These are phyloP conservation scores for Drosophila nr. fundita DNA, from an alignment of 2,888 invertebrate genomes.

Conservation along the genomic window DNA sequence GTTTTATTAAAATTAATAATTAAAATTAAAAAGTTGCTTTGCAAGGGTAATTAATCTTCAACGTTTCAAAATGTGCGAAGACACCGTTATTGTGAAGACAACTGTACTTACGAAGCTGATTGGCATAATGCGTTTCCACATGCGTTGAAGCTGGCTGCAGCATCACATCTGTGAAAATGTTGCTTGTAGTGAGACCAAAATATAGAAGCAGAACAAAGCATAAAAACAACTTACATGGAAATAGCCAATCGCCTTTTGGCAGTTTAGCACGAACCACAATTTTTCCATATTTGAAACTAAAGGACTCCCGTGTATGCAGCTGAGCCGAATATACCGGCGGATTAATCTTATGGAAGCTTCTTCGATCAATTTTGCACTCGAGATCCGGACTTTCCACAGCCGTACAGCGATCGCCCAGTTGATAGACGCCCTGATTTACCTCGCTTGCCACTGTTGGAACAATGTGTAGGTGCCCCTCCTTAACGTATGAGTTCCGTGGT, in stretches of 20 bases:
- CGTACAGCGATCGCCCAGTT: constrained; percentile 86
- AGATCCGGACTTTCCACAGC: constrained; percentile 85
- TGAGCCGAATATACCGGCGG: constrained; percentile 90
- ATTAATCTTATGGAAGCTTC: constrained; percentile 86
- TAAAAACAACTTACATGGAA: constrained; percentile 87
- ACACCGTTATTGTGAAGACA: too few relatives aligned
- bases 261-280: constrained; percentile 90
- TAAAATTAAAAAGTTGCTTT: neutral
- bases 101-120: constrained; percentile 86
- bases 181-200: neutral
- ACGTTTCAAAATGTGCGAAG: neutral
- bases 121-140: constrained; percentile 86
- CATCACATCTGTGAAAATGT: constrained; percentile 86
- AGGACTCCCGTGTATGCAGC: constrained; percentile 87
- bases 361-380: constrained; percentile 75
- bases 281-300: constrained; percentile 90
- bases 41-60: neutral
- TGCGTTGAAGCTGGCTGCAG: constrained; percentile 88
- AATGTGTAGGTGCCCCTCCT: constrained; percentile 82
- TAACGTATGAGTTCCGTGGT: constrained; percentile 79
- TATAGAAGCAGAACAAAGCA: neutral
- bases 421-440: constrained; percentile 69
- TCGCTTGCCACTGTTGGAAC: constrained; percentile 81
- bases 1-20: neutral
- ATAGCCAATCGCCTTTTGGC: constrained; percentile 92